Conservation (phyloP, 2,113 vertebrate species). For the Anseranas semipalmata region DNA sequence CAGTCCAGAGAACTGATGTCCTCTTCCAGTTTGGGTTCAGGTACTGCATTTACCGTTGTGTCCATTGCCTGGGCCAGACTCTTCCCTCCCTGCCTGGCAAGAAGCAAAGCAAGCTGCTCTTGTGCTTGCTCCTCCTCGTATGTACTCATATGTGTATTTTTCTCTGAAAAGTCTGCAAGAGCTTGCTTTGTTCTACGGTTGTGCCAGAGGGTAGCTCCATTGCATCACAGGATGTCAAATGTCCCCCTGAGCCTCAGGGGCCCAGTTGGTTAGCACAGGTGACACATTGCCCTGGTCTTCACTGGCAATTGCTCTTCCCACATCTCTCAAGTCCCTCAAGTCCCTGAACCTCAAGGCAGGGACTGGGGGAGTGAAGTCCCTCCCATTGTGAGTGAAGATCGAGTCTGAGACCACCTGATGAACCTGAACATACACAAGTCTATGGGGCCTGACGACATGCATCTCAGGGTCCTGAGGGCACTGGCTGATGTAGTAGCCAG, state of each 20-base stretch:
- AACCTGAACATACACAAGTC: not conserved
- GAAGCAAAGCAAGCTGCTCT: rapidly evolving
- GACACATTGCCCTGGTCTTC: not conserved
- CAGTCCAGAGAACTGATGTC: not conserved
- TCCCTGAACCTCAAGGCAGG: not conserved
- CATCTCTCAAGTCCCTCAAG: too few species aligned
- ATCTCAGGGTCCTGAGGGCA: not conserved
- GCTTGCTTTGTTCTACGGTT: not conserved
- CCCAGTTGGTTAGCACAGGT: not conserved
- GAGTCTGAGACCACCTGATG: not conserved
- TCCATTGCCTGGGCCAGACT: not conserved
- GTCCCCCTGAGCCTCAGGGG: not conserved
- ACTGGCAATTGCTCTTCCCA: too few species aligned
- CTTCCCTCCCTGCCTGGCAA: not conserved
- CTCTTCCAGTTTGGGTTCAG: not conserved
- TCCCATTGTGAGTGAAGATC: not conserved
- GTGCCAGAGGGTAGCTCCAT: not conserved
- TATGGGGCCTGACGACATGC: not conserved
- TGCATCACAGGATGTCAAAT: rapidly evolving
- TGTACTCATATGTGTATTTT: rapidly evolving
- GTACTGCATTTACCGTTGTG: not conserved
- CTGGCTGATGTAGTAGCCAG: not conserved
- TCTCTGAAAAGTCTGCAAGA: not conserved
- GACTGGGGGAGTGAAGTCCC: not conserved
- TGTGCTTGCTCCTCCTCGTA: not conserved